These are phyloP conservation scores for Morinoia aosen DNA, from an alignment of 2,888 invertebrate species.

Conservation along the genomic window DNA sequence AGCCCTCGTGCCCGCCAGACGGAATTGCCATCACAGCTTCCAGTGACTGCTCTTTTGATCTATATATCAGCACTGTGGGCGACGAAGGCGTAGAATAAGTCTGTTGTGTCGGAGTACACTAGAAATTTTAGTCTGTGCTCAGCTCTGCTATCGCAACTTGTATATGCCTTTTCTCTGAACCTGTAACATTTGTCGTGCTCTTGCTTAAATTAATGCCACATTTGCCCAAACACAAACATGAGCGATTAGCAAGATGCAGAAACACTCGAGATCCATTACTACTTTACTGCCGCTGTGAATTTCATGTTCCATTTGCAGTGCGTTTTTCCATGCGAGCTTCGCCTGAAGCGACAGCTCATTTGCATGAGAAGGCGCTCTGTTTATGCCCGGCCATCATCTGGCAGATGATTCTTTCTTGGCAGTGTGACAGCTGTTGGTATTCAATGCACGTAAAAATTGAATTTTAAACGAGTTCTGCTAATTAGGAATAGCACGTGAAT, in stretches of 20 bases:
- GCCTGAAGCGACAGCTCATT: slow-evolving; percentile 12
- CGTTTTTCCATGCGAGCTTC: not conserved
- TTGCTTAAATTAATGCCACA: not conserved
- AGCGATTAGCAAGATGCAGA: not conserved
- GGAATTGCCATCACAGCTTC: too few species aligned
- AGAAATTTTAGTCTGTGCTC: too few species aligned
- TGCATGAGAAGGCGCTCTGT: not conserved
- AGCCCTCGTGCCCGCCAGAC: too few species aligned
- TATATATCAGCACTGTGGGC: too few species aligned
- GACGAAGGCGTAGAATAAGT: too few species aligned
- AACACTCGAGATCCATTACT: not conserved
- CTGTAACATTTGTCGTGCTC: not conserved
- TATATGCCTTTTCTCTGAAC: not conserved
- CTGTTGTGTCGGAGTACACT: too few species aligned
- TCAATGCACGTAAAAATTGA: slow-evolving; percentile 2
- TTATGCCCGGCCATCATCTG: not conserved
- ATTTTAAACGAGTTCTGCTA: not conserved
- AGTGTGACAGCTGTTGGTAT: not conserved
- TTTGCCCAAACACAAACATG: not conserved
- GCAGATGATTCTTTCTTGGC: not conserved
- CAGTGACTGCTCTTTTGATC: too few species aligned
- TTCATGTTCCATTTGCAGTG: not conserved
- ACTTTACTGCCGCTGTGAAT: not conserved
- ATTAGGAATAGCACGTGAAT: not conserved
- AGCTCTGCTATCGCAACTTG: not conserved